phyloP scores from a whole-genome alignment of 2,888 invertebrate genomes.

The Drosophila merina region DNA sequence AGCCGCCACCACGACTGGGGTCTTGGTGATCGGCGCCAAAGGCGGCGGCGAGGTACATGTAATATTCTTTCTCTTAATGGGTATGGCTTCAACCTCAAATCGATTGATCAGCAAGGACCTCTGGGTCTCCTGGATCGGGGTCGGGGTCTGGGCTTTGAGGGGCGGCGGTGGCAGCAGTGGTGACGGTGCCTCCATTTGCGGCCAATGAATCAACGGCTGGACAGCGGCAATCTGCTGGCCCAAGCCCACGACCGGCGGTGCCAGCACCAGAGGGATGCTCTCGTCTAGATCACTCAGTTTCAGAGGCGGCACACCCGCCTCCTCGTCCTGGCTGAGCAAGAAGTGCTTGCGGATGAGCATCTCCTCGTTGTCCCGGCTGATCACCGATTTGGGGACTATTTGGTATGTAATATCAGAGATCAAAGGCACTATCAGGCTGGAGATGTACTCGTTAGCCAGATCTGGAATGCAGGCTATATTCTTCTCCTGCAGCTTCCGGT shows the following conservation, averaged over 20 bases:
- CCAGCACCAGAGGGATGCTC: slow-evolving; percentile 51
- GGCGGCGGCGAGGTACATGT: slow-evolving; percentile 53
- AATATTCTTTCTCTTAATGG: slow-evolving; percentile 7
- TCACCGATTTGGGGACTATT: slow-evolving; percentile 71
- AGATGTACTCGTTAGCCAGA: slow-evolving; percentile 70
- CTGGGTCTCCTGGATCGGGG: slow-evolving; percentile 8
- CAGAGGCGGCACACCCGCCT: slow-evolving; percentile 56
- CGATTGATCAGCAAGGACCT: slow-evolving; percentile 30
- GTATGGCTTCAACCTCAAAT: neutral
- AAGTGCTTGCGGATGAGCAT: slow-evolving; percentile 80
- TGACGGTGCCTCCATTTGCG: neutral
- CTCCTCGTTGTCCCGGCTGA: slow-evolving; percentile 70
- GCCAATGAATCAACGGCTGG: neutral
- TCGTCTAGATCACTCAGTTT: slow-evolving; percentile 64
- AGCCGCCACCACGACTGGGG: neutral
- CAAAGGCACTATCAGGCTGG: slow-evolving; percentile 72
- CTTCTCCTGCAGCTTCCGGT: slow-evolving; percentile 65
- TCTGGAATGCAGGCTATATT: slow-evolving; percentile 64
- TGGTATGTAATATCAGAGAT: slow-evolving; percentile 64
- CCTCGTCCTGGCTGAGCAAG: slow-evolving; percentile 62
- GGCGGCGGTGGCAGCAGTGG: neutral
- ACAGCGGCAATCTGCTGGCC: slow-evolving; percentile 30
- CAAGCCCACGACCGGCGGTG: slow-evolving; percentile 6
- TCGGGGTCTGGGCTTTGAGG: slow-evolving; percentile 3
- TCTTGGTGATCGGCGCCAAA: slow-evolving; percentile 49